Evolutionary conservation across 2,888 invertebrate species (phyloP).

Genomic region (Pandemis cinnamomeana): DNA sequence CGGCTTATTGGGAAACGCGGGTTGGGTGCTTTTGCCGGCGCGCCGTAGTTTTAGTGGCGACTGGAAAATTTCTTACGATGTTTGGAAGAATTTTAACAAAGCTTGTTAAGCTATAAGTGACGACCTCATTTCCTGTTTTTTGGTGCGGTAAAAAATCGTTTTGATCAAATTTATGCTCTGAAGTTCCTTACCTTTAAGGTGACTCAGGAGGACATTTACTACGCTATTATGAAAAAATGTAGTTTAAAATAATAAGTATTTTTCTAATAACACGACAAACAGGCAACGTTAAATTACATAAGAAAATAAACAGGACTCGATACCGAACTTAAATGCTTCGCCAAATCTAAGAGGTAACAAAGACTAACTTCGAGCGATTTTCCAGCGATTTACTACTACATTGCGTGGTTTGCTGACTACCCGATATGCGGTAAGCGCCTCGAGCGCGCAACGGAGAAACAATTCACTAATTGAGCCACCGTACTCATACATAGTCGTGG

Average conservation of each 20-base stretch:
- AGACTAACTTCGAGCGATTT: not conserved
- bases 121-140: too few species aligned
- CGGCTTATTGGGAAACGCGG: slow-evolving; percentile 31
- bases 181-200: too few species aligned
- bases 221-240: too few species aligned
- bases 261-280: too few species aligned
- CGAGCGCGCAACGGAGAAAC: not conserved
- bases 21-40: slow-evolving; percentile 29
- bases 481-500: slow-evolving; percentile 6
- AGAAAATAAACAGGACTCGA: not conserved
- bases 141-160: too few species aligned
- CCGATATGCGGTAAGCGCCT: not conserved
- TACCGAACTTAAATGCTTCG: slow-evolving; percentile 29
- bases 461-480: not conserved
- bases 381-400: not conserved
- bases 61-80: not conserved
- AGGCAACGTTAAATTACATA: not conserved
- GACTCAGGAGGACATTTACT: too few species aligned
- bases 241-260: too few species aligned
- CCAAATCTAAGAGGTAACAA: not conserved
- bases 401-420: not conserved
- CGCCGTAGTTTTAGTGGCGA: slow-evolving; percentile 13
- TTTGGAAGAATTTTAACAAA: too few species aligned
- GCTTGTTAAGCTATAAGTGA: too few species aligned
- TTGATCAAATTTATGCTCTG: too few species aligned